phyloP scores from a whole-genome alignment of 2,113 vertebrate species.

The Castor canadensis region DNA sequence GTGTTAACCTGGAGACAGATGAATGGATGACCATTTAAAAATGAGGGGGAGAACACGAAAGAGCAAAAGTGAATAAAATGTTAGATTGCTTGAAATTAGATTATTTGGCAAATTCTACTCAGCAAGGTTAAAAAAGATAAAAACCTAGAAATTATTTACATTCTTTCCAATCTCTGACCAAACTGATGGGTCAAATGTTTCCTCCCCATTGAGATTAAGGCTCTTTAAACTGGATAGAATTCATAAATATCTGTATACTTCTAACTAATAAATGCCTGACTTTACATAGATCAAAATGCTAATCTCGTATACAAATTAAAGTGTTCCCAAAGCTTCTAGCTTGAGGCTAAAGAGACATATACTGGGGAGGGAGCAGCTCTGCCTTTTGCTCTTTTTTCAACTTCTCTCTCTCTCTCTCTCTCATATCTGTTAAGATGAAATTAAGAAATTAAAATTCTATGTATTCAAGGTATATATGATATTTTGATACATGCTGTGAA shows the following conservation, averaged over 20 bases:
- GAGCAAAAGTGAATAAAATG: not conserved
- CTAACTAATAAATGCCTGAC: not conserved
- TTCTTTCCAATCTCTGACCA: not conserved
- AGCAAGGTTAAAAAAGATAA: not conserved
- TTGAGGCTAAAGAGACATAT: not conserved
- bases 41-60: not conserved
- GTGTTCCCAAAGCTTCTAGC: not conserved
- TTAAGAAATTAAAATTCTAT: not conserved
- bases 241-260: not conserved
- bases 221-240: not conserved
- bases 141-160: not conserved
- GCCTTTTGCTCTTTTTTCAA: not conserved
- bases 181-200: not conserved
- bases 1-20: not conserved
- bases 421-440: not conserved
- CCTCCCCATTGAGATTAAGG: not conserved
- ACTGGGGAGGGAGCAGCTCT: rapidly evolving
- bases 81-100: not conserved
- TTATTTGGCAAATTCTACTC: not conserved
- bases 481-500: not conserved
- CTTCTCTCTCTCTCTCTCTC: not conserved
- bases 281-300: not conserved
- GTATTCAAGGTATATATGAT: not conserved
- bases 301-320: not conserved
- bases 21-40: not conserved